Base-by-base conservation (phyloP, 1,140 invertebrate genomes). In the Belonocnema kinseyi region DNA sequence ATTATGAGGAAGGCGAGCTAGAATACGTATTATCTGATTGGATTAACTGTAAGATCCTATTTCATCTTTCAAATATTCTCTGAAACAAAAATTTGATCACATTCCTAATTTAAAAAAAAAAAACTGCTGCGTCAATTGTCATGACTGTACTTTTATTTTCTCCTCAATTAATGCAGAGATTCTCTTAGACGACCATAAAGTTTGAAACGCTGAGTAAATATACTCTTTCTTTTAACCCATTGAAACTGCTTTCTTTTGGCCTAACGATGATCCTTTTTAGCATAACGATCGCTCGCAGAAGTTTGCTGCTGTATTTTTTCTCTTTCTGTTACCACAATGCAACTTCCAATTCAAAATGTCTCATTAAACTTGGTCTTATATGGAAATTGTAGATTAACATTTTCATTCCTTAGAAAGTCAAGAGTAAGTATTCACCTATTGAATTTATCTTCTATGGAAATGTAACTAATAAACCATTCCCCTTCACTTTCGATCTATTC, bases 211-310 rank as follows among this genome's bases (percentile, higher is more conserved):
- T 8, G 14, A 26, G 8, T 13, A n/a, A 66, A 66, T 66, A 61
- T 21, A 61, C 21, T 61, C 12, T 40, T 56, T 56, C 6, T 66
- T 66, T 66, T 66, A 7, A 46, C 10, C n/a, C 33, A 66, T 66
- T 66, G 61, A 40, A 66, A 66, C 26, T 33, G 26, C 26, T 66
- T 66, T 33, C 26, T 16, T n/a, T 66, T 66, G 33, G 26, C 26
- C 61, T 66, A 66, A 66, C 61, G 61, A 66, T 66, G 21, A 66
- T 66, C 61, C 26, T 33, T 16, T 40, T 66, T 66, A 66, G 61
- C 16, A 66, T 66, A 66, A 66, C n/a, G 61, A 66, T 66, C 61
- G 33, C 40, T 8, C 58, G 2, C 5, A 46, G 33, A 40, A 66
- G 33, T 66, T 66, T 66, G 14, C 53, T 40, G 61, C 40, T 40